Evolutionary conservation across 2,888 invertebrate species (phyloP), one percentile per base, ranked within the genome.

Genomic region (Acronicta aceris): DNA sequence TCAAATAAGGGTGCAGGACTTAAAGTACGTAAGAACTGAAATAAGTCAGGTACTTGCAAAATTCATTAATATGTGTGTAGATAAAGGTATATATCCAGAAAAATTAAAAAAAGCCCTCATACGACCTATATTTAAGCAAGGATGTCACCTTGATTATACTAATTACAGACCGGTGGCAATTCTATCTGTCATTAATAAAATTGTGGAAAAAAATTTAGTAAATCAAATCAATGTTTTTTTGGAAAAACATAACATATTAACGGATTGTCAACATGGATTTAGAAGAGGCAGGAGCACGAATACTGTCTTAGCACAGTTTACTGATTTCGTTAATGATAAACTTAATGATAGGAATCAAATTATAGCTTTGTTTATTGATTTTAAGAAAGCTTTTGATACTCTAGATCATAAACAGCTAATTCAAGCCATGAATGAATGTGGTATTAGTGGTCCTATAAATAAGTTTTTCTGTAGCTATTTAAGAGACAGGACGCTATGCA

Each of bases 351-450:
- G 51, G 4, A 51, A 41, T 15, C 51, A 51, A 15, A 15, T 41
- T 10, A 41, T 51, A 51, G 27, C 51, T 9, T 15, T 51, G 9
- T 51, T 51, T 40, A 41, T 51, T 12, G 51, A 51, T n/a, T 51
- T 41, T 40, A 51, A 42, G n/a, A 51, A 41, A 36, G 51, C 51
- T 7, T 51, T 51, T 16, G 41, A 51, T 27, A 51, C 51, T 0
- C 13, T 51, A 15, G 51, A 51, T 27, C 41, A 51, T 10, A 10
- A 41, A 0, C 10, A 41, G 12, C n/a, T 51, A 30, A 4, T 51
- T 4, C 41, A 51, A 15, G 21, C 41, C 16, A 51, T 51, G 51
- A 30, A 51, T 9, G 51, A 41, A 15, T 42, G 41, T 8, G 41
- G 51, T 8, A 41, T 51, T 25, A 21, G 41, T 21, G 41, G 51